Evolutionary conservation across 2,888 invertebrate species (phyloP).

Genomic region (Pandemis corylana): DNA sequence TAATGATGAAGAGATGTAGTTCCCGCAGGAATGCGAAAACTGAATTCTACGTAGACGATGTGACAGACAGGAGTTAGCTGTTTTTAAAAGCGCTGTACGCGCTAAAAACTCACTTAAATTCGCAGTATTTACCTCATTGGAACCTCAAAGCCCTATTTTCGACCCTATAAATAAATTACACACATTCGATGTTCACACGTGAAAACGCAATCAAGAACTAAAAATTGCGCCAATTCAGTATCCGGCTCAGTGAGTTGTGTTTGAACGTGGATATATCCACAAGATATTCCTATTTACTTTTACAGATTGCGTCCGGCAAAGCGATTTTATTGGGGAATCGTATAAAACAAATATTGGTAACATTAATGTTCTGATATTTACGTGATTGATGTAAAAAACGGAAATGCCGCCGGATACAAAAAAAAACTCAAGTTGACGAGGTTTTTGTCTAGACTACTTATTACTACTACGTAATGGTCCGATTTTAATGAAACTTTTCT

Average conservation of each 20-base stretch:
- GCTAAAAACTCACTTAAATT: too few species aligned
- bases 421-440: neutral
- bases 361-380: neutral
- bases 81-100: too few species aligned
- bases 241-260: slow-evolving; percentile 23
- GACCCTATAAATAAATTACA: slow-evolving; percentile 1
- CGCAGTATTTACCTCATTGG: too few species aligned
- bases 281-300: slow-evolving; percentile 32
- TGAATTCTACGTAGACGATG: too few species aligned
- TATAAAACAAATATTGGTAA: slow-evolving; percentile 14
- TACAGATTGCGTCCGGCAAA: slow-evolving; percentile 29
- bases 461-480: too few species aligned
- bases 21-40: too few species aligned
- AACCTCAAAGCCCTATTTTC: slow-evolving; percentile 6
- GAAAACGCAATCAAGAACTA: slow-evolving; percentile 28
- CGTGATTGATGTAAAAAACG: neutral
- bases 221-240: slow-evolving; percentile 8
- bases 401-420: neutral
- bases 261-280: slow-evolving; percentile 19
- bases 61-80: too few species aligned
- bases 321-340: slow-evolving; percentile 23
- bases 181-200: slow-evolving; percentile 20
- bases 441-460: too few species aligned
- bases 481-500: too few species aligned
- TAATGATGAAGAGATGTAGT: too few species aligned